phyloP scores from a whole-genome alignment of 2,797 vertebrate species.

The Oreonectes daqikongensis region DNA sequence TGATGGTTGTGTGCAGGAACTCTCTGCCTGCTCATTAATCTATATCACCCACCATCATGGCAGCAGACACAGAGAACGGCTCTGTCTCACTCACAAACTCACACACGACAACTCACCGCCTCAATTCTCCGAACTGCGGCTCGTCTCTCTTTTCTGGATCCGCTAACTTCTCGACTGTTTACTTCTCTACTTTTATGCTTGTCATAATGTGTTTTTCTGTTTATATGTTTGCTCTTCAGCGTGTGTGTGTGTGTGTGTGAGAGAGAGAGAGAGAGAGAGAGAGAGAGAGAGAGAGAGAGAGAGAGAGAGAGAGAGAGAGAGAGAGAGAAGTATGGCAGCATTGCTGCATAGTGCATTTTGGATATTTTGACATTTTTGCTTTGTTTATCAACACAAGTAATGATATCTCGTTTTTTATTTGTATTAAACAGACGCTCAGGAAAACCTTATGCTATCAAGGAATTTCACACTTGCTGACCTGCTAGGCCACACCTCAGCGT shows the following conservation, averaged over 20 bases:
- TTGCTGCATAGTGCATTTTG: no score
- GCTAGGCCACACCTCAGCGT: slow-evolving; percentile 33
- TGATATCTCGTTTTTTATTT: no score
- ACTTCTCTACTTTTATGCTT: slow-evolving; percentile 22
- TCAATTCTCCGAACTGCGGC: slow-evolving; percentile 34
- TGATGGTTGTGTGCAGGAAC: slow-evolving; percentile 32
- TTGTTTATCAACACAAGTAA: no score
- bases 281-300: no score
- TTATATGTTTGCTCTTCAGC: slow-evolving; percentile 4
- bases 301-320: no score
- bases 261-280: no score
- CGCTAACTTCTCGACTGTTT: slow-evolving; percentile 28
- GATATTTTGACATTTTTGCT: slow-evolving; percentile 28
- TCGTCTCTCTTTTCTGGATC: slow-evolving; percentile 23
- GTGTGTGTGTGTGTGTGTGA: slow-evolving; percentile 19
- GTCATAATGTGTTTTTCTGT: slow-evolving; percentile 7
- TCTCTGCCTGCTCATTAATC: slow-evolving; percentile 44
- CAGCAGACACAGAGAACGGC: slow-evolving; percentile 30
- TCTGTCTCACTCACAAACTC: slow-evolving; percentile 42
- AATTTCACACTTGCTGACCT: slow-evolving; percentile 5
- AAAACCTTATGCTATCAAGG: not conserved
- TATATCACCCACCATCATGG: slow-evolving; percentile 40
- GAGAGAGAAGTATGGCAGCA: no score
- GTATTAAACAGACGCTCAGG: slow-evolving; percentile 19
- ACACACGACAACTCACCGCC: slow-evolving; percentile 25